phyloP scores from a whole-genome alignment of 2,888 invertebrate genomes.

The Cerastoderma edule region DNA sequence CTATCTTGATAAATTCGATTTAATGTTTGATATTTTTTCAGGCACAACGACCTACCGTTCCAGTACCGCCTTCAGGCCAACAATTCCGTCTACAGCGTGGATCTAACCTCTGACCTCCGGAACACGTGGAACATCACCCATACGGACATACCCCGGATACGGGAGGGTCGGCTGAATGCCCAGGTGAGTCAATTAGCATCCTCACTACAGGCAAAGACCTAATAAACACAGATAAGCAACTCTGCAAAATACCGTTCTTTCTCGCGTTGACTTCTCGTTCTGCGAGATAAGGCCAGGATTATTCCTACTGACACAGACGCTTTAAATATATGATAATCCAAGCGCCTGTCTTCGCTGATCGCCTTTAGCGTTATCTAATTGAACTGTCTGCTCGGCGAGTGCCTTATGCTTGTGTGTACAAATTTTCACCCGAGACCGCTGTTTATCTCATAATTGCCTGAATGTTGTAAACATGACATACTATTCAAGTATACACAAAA shows the following conservation, averaged over 20 bases:
- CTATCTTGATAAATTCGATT: background rate
- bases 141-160: constrained; percentile 94
- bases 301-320: background rate
- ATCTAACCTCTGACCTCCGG: constrained; percentile 88
- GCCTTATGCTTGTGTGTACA: no score
- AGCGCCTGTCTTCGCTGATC: background rate
- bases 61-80: constrained; percentile 63
- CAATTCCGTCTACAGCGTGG: constrained; percentile 70
- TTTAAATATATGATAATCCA: background rate
- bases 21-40: constrained; percentile 39
- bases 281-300: background rate
- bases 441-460: no score
- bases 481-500: no score
- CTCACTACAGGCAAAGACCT: background rate
- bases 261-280: background rate
- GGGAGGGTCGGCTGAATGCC: constrained; percentile 92
- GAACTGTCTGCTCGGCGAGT: no score
- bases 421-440: no score
- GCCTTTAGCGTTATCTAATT: background rate
- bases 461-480: no score
- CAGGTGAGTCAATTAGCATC: constrained; percentile 85
- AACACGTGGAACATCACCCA: constrained; percentile 85
- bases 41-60: constrained; percentile 81
- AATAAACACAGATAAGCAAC: background rate
- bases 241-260: background rate